phyloP scores from a whole-genome alignment of 35 echinoderm and acorn worm genomes.

The Patiria miniata region DNA sequence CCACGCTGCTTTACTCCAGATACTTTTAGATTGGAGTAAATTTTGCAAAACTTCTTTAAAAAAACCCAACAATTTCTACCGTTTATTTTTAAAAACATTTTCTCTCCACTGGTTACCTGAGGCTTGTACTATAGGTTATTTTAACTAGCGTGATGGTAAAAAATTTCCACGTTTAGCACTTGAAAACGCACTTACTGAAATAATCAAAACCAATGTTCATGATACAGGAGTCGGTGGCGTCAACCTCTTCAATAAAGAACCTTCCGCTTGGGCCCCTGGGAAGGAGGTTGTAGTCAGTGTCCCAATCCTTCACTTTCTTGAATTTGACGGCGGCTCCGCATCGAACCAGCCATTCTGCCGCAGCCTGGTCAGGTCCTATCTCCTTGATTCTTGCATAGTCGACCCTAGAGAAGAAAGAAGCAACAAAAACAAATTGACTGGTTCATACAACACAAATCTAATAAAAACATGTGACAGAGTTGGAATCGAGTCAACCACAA shows the following conservation, averaged over 20 bases:
- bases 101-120: no score
- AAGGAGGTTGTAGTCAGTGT: constrained; percentile 83
- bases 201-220: constrained; percentile 98
- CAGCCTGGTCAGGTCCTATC: constrained; percentile 83
- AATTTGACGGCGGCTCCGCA: constrained; percentile 94
- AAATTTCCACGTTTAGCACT: no score
- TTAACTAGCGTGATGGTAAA: no score
- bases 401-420: constrained; percentile 49
- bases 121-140: no score
- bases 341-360: constrained; percentile 90
- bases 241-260: constrained; percentile 75
- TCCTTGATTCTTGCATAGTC: constrained; percentile 83
- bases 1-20: no score
- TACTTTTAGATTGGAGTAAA: no score
- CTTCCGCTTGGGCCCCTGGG: constrained; percentile 69
- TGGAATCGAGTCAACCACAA: no score
- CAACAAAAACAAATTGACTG: background rate
- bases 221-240: constrained; percentile 94
- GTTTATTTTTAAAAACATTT: no score
- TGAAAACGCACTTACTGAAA: constrained; percentile 70
- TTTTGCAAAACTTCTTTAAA: no score
- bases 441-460: background rate
- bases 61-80: no score
- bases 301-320: constrained; percentile 83
- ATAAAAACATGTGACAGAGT: no score